A percentile compares a stretch with the other conserved stretches of the same genome.
phyloP scores from a whole-genome alignment of 2,113 vertebrate species.

The Sinocyclocheilus rhinocerous region DNA sequence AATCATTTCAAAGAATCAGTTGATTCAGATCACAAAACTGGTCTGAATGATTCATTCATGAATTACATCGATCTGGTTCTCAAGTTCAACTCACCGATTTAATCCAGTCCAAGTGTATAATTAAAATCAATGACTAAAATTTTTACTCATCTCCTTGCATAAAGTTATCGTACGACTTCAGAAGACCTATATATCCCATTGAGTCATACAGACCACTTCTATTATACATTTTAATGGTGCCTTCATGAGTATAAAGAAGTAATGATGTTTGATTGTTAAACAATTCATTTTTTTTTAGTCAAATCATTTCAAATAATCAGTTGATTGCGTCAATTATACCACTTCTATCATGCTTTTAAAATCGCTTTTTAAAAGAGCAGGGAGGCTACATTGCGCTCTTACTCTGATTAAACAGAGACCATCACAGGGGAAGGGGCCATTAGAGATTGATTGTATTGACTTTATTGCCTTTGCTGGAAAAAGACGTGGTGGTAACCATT shows the following conservation, averaged over 20 bases:
- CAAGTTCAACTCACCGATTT: neutral
- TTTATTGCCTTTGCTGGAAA: too few relatives aligned
- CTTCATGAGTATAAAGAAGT: neutral
- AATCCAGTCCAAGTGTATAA: neutral
- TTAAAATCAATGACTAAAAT: neutral
- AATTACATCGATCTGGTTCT: neutral
- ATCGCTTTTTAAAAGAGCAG: too few relatives aligned
- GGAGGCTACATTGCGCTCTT: too few relatives aligned
- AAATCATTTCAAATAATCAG: neutral
- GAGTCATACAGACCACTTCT: neutral
- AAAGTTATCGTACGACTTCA: neutral
- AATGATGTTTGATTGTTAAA: neutral
- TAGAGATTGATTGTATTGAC: too few relatives aligned
- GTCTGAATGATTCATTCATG: neutral
- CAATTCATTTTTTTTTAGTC: neutral
- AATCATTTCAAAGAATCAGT: neutral
- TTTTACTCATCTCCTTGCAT: neutral
- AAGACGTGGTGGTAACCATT: too few relatives aligned
- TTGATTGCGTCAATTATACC: neutral
- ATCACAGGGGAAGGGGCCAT: too few relatives aligned
- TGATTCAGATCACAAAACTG: neutral
- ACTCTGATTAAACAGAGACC: too few relatives aligned
- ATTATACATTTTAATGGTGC: neutral
- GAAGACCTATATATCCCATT: neutral
- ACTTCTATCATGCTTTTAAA: too few relatives aligned